A percentile compares a stretch with the other conserved stretches of the same genome.
Conservation (phyloP, 2,113 vertebrate genomes). For the Rhynchopsitta pachyrhyncha region DNA sequence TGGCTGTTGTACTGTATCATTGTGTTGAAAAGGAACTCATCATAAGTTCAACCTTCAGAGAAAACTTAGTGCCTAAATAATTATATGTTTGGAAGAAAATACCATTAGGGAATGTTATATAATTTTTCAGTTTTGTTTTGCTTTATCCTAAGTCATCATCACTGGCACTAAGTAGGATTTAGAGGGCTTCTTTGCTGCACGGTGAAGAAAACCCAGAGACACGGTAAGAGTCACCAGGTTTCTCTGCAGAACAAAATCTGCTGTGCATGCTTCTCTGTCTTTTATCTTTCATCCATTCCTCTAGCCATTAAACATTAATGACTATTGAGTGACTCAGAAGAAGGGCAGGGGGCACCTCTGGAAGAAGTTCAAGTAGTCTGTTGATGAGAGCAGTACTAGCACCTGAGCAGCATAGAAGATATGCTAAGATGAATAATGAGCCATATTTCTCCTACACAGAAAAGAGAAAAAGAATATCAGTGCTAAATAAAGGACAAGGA, state of each 20-base stretch:
- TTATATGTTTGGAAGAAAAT: neutral
- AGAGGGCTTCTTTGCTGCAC: neutral
- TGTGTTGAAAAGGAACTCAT: neutral
- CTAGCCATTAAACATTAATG: conserved; percentile 41
- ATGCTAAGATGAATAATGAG: neutral
- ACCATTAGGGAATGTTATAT: neutral
- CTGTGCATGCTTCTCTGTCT: neutral
- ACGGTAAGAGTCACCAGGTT: neutral
- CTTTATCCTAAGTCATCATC: conserved; percentile 8
- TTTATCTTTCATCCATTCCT: neutral
- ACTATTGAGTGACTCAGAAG: conserved; percentile 39
- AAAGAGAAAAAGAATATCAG: neutral
- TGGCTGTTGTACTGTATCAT: neutral
- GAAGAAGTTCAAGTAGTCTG: conserved; percentile 40
- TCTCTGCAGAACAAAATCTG: conserved; percentile 6
- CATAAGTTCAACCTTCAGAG: neutral
- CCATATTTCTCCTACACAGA: neutral
- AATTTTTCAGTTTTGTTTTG: neutral
- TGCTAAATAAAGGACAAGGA: neutral
- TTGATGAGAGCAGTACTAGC: neutral
- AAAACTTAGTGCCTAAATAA: neutral
- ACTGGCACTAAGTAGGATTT: conserved; percentile 12
- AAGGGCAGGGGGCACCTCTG: conserved; percentile 23
- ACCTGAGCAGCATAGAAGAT: neutral
- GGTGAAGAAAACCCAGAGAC: neutral